These are phyloP conservation scores for Hydrocynus forskahlii DNA, from an alignment of 2,797 vertebrate species.

Conservation along the genomic window DNA sequence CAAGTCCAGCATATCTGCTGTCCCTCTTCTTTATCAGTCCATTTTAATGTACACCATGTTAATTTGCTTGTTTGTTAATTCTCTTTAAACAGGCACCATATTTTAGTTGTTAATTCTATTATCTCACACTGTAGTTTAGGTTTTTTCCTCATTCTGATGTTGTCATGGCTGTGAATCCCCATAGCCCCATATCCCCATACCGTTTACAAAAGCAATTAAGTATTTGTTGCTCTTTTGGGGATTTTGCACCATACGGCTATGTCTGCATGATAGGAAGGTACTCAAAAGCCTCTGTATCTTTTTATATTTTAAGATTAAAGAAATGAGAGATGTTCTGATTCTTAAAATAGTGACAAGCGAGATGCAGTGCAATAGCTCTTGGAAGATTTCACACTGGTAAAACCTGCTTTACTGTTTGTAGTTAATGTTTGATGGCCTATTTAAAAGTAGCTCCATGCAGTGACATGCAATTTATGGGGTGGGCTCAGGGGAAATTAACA, in stretches of 20 bases:
- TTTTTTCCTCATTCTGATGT: not conserved
- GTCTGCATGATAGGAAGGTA: not conserved
- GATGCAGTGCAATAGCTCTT: constrained; percentile 9
- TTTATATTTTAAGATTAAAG: constrained; percentile 20
- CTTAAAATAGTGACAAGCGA: not conserved
- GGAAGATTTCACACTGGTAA: not conserved
- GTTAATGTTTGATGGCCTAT: constrained; percentile 47
- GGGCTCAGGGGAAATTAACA: constrained; percentile 79
- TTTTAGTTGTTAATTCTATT: not conserved
- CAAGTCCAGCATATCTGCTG: not conserved
- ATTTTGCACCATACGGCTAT: not conserved
- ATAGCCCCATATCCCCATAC: constrained; percentile 1
- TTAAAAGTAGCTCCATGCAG: constrained; percentile 43
- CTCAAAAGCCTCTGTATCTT: not conserved
- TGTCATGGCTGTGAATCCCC: not conserved
- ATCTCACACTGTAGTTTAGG: not conserved
- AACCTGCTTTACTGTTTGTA: not conserved
- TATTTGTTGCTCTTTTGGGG: not conserved
- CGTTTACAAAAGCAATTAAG: constrained; percentile 16
- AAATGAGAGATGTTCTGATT: not conserved
- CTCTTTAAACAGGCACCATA: not conserved
- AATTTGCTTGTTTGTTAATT: not conserved
- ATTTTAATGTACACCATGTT: not conserved
- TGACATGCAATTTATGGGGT: constrained; percentile 72
- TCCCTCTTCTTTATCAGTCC: not conserved